Conservation (phyloP, 2,113 vertebrate genomes). For the Oncorhynchus tshawytscha region DNA sequence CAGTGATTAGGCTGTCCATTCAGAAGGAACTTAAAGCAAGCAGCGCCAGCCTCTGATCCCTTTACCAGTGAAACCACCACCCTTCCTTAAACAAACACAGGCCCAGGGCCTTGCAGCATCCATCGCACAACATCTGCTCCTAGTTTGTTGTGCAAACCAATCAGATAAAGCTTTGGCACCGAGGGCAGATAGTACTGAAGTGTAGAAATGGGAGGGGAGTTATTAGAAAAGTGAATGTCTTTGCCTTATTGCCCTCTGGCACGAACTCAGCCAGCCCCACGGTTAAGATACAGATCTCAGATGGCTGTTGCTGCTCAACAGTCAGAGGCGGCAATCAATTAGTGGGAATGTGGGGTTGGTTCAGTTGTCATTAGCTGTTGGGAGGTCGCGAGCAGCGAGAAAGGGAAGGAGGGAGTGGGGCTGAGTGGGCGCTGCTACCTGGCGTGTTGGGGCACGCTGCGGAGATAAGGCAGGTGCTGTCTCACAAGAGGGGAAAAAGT, state of each 20-base stretch:
- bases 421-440: conserved; percentile 6
- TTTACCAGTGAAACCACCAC: conserved; percentile 39
- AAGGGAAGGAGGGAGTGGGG: not conserved
- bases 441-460: conserved; percentile 69
- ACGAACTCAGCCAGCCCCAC: conserved; percentile 5
- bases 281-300: conserved; percentile 25
- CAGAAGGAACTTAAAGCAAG: conserved; percentile 63
- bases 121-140: conserved; percentile 66
- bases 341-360: conserved; percentile 3
- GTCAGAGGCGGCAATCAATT: not conserved
- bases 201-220: not conserved
- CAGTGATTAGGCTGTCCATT: conserved; percentile 70
- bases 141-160: conserved; percentile 73
- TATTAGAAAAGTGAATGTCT: not conserved
- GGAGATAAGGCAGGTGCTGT: conserved; percentile 71
- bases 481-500: conserved; percentile 67
- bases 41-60: conserved; percentile 66
- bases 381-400: not conserved
- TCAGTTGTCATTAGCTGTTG: not conserved
- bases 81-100: conserved; percentile 63
- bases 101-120: conserved; percentile 36
- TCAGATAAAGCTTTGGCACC: conserved; percentile 36
- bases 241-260: conserved; percentile 14
- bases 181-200: conserved; percentile 1
- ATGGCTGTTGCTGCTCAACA: conserved; percentile 2